Evolutionary conservation across 2,888 invertebrate genomes (phyloP), one percentile per base, ranked within the genome.

Genomic region (Nomada hirtipes): DNA sequence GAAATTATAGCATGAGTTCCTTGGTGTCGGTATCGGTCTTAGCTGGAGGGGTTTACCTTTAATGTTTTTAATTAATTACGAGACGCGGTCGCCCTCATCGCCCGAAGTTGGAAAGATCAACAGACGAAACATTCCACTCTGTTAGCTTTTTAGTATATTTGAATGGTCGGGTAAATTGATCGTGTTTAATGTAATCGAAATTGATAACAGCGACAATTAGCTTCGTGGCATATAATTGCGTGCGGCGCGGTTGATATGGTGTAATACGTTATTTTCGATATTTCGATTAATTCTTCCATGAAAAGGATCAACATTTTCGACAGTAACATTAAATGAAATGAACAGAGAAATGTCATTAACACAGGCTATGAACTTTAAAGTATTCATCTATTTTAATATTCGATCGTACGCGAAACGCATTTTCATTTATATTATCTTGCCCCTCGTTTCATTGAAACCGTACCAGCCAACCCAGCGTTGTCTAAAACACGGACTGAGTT

Each of bases 31-130:
- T 79, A 69, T 86, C 79, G 76, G 79, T 67, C 73, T 36, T 47
- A 44, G 60, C 65, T 59, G 13, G 36, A 59, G 36, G 50, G 57
- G 36, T 53, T 76, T 63, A 55, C 63, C 60, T 70, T 82, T 79
- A 88, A 86, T 71, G 79, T 85, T 85, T 76, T 82, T 82, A 82
- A 87, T 87, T 88, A 88, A 83, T 84, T 79, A 83, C 65, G 47
- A 63, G 50, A 47, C 52, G 9, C 42, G 29, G 42, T 15, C 13
- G 23, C 26, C 52, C 29, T 4, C 20, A 26, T 26, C 26, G 26
- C 26, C 26, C n/a, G 15, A 61, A 26, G 42, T 63, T n/a, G 4
- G 23, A 57, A 44, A 69, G 57, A 44, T 69, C 42, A 57, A 69
- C 68, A 18, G 26, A 57, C 2, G 44, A 44, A 68, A 23, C 26